These are phyloP conservation scores for Cryptoleucopteryx plumbea DNA, from an alignment of 2,113 vertebrate species.

Conservation along the genomic window DNA sequence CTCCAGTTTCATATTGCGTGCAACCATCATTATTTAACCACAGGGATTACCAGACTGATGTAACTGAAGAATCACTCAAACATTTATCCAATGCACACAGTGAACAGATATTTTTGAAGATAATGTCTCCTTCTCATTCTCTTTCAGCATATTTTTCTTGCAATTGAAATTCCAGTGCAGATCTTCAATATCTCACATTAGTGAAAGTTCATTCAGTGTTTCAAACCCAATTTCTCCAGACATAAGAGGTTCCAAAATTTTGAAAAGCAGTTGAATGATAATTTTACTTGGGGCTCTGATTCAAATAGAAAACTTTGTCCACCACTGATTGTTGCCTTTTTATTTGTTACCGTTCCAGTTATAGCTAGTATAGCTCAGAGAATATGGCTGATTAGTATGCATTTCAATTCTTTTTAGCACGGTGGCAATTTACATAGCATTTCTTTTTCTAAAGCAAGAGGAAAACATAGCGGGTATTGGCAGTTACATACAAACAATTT, in stretches of 20 bases:
- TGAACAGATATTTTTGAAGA: neutral
- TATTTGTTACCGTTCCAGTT: neutral
- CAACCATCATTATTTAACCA: neutral
- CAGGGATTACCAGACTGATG: neutral
- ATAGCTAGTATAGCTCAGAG: neutral
- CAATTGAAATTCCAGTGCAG: neutral
- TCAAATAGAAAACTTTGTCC: conserved; percentile 1
- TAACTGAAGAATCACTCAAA: neutral
- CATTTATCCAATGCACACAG: neutral
- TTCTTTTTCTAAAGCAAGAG: conserved; percentile 13
- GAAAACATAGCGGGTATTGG: neutral
- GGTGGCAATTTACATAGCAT: conserved; percentile 29
- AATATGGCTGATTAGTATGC: conserved; percentile 21
- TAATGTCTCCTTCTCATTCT: neutral
- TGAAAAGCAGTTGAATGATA: neutral
- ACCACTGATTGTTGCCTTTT: neutral
- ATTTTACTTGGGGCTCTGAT: neutral
- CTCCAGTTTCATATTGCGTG: neutral
- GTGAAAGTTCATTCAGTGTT: neutral
- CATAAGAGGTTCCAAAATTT: neutral
- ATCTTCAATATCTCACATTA: neutral
- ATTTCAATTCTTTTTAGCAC: neutral
- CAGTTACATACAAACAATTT: conserved; percentile 26
- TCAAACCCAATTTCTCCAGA: conserved; percentile 14
- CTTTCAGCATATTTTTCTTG: neutral